Base-by-base conservation (phyloP, 2,888 invertebrate species). In the Melieria crassipennis region DNA sequence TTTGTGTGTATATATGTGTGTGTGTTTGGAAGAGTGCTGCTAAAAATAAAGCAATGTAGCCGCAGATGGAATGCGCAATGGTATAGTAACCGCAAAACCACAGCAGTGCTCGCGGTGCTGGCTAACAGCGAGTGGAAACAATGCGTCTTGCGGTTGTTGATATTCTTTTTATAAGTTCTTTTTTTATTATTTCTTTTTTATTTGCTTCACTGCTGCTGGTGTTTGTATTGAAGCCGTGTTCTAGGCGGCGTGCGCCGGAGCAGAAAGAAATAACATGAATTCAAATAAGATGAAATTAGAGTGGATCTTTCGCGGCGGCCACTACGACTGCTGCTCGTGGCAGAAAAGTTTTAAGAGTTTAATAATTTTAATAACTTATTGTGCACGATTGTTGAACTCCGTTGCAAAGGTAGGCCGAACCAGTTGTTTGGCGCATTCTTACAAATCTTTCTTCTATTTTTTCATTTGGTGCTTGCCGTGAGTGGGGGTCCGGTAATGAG, bases 261-360 rank as follows among this genome's bases (percentile, higher is more conserved):
- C 45, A 60, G 68, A 68, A 68, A 68, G 68, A 68, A 68, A 60
- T 68, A 68, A 61, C 68, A 52, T 52, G 52, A 52, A 52, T 9
- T 52, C 10, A 52, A 52, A 52, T 52, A n/a, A 52, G 52, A 52
- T n/a, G 52, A 30, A 30, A 30, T 30, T 30, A 30, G 30, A 30
- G 30, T 30, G 30, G 2, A 30, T 30, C 2, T 30, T 30, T 30
- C 30, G 3, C 30, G 30, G 30, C 30, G 30, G 30, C 30, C 30
- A 30, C 30, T 30, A 30, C 30, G 30, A 30, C 1, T 30, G 30
- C 30, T 30, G 30, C 30, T 30, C 30, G 30, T 30, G 30, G 30
- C 30, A 30, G 30, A 30, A 30, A 30, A 30, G 30, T 30, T 30
- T 30, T 30, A 30, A 30, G 30, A 30, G 30, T 30, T 30, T 30